Evolutionary conservation across 2,888 invertebrate genomes (phyloP).

Genomic region (Ephialtes manifestator): DNA sequence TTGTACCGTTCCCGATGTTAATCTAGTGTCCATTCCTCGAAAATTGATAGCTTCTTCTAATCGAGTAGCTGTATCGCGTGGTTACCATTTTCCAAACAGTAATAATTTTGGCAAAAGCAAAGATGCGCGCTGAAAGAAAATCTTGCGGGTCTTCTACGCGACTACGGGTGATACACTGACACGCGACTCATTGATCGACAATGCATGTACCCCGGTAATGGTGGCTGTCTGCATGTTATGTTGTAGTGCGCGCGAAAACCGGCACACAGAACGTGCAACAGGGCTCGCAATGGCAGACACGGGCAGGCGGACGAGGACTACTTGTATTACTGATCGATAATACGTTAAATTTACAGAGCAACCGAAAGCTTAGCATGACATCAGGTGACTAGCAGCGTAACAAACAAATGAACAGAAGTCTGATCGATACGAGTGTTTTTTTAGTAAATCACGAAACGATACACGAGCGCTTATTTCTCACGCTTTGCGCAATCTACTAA

Average conservation of each 20-base stretch:
- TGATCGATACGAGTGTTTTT: slow-evolving; percentile 35
- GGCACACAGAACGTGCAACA: slow-evolving; percentile 77
- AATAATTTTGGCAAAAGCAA: background rate
- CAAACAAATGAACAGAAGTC: slow-evolving; percentile 41
- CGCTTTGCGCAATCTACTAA: slow-evolving; percentile 63
- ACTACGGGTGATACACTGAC: slow-evolving; percentile 18
- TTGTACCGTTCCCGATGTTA: slow-evolving; percentile 26
- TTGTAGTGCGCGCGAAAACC: slow-evolving; percentile 83
- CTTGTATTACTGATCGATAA: slow-evolving; percentile 84
- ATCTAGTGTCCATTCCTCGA: background rate
- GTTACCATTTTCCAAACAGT: background rate
- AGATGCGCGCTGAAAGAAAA: background rate
- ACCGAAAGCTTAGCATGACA: slow-evolving; percentile 83
- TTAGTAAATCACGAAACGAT: slow-evolving; percentile 58
- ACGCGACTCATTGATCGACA: slow-evolving; percentile 39
- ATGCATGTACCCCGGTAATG: slow-evolving; percentile 81
- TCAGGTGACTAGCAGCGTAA: slow-evolving; percentile 78
- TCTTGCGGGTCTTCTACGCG: slow-evolving; percentile 19
- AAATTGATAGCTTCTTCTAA: slow-evolving; percentile 9
- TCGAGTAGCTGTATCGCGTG: background rate
- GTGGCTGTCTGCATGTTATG: slow-evolving; percentile 84
- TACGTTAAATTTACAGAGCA: slow-evolving; percentile 74
- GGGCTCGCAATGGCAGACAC: slow-evolving; percentile 77
- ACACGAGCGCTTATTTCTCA: slow-evolving; percentile 69
- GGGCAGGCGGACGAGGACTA: slow-evolving; percentile 81